Conservation (phyloP, 2,113 vertebrate species). For the Melanotaenia duboulayi region DNA sequence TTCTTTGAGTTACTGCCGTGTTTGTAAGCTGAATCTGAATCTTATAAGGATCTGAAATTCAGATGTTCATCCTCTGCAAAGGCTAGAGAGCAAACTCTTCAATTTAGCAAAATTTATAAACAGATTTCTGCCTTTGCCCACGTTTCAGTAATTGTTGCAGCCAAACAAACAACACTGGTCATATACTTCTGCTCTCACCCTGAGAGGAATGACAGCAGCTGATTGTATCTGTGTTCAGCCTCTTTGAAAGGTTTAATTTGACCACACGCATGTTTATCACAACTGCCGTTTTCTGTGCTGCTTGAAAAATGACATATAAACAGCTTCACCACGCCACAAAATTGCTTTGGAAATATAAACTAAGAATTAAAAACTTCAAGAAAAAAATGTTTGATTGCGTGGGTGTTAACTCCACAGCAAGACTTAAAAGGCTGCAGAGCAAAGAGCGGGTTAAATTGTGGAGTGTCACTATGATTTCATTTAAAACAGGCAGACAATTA, state of each 20-base stretch:
- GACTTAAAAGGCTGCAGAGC: constrained; percentile 13
- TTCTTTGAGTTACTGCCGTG: background rate
- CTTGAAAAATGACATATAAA: constrained; percentile 16
- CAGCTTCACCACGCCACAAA: constrained; percentile 17
- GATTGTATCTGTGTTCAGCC: constrained; percentile 35
- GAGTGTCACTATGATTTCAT: constrained; percentile 29
- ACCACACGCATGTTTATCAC: background rate
- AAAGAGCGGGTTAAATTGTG: constrained; percentile 24
- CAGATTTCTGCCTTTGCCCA: background rate
- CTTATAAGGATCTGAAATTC: constrained; percentile 15
- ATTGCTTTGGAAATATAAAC: constrained; percentile 38
- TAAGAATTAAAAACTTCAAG: background rate
- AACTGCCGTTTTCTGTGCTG: background rate
- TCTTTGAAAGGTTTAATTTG: constrained; percentile 22
- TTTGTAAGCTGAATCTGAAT: constrained; percentile 3
- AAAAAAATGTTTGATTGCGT: background rate
- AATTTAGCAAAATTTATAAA: background rate
- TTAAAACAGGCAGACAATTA: constrained; percentile 19
- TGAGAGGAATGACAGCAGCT: constrained; percentile 23
- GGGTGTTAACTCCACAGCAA: constrained; percentile 17
- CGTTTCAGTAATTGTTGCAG: background rate
- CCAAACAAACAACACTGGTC: background rate
- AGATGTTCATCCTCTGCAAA: background rate
- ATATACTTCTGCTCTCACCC: too few relatives aligned
- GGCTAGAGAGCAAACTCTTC: background rate